A percentile compares a stretch with the other conserved stretches of the same genome.
Conservation (phyloP, 2,113 vertebrate species). For the Cynoglossus semilaevis region DNA sequence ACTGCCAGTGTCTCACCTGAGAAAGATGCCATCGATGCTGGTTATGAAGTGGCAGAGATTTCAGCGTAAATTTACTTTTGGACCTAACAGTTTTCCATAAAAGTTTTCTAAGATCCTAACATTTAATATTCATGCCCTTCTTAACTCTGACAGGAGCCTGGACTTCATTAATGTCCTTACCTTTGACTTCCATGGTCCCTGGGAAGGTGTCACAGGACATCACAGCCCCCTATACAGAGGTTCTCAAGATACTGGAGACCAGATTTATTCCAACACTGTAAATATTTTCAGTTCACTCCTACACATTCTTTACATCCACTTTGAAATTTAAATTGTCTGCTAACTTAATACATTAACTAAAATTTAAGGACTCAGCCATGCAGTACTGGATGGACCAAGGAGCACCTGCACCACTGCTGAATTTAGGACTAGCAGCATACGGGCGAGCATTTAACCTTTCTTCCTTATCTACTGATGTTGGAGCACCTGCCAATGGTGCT, state of each 20-base stretch:
- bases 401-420: slow-evolving; percentile 67
- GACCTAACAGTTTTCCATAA: not conserved
- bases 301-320: not conserved
- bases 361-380: slow-evolving; percentile 72
- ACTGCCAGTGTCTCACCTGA: slow-evolving; percentile 68
- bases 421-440: slow-evolving; percentile 75
- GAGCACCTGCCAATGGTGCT: slow-evolving; percentile 59
- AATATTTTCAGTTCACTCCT: slow-evolving; percentile 24
- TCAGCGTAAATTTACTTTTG: slow-evolving; percentile 44
- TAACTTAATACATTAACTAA: not conserved
- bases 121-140: not conserved
- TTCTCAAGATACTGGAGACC: slow-evolving; percentile 40
- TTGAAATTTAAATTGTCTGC: not conserved
- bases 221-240: slow-evolving; percentile 73
- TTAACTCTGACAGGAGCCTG: slow-evolving; percentile 54
- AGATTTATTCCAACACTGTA: slow-evolving; percentile 59
- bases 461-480: slow-evolving; percentile 28
- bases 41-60: slow-evolving; percentile 71
- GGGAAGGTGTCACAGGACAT: slow-evolving; percentile 71
- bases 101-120: not conserved
- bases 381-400: slow-evolving; percentile 70
- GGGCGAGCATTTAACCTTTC: slow-evolving; percentile 73
- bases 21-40: slow-evolving; percentile 53
- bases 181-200: slow-evolving; percentile 76
- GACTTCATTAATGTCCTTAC: slow-evolving; percentile 78